A percentile compares a stretch with the other conserved stretches of the same genome.
Conservation (phyloP, 2,888 invertebrate species). For the Sarcophaga carnaria region DNA sequence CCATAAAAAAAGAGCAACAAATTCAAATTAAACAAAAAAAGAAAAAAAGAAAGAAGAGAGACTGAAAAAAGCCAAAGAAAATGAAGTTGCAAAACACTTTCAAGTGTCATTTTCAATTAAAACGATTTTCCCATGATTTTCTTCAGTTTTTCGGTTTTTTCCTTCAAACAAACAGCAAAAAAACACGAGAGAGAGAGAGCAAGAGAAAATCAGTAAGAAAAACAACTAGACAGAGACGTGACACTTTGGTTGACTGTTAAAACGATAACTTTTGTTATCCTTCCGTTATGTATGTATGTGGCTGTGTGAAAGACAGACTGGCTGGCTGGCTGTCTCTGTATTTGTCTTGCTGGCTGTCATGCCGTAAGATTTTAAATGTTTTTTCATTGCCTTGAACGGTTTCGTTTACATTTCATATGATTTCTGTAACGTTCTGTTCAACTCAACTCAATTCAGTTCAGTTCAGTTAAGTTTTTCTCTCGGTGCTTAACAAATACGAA, state of each 20-base stretch:
- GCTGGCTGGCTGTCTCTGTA: background rate
- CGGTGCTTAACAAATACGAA: background rate
- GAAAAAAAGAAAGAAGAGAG: background rate
- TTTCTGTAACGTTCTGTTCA: background rate
- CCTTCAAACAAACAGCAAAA: conserved; percentile 39
- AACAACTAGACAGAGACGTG: background rate
- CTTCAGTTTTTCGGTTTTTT: conserved; percentile 73
- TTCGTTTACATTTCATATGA: conserved; percentile 5
- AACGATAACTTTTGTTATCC: conserved; percentile 13
- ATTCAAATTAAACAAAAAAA: background rate
- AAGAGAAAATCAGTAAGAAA: background rate
- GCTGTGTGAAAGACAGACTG: background rate
- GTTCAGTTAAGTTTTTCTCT: background rate
- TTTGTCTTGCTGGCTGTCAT: too few relatives aligned
- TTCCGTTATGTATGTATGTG: background rate
- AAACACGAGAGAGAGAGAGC: background rate
- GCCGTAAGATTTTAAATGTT: too few relatives aligned
- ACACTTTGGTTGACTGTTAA: background rate
- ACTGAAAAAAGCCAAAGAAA: conserved; percentile 24
- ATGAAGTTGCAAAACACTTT: conserved; percentile 72
- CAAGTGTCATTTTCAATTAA: conserved; percentile 80
- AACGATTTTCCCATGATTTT: conserved; percentile 78
- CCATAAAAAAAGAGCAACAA: background rate
- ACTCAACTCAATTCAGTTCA: background rate
- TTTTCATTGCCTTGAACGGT: background rate